phyloP scores from a whole-genome alignment of 2,797 vertebrate species.

The Buphagus erythrorhynchus region DNA sequence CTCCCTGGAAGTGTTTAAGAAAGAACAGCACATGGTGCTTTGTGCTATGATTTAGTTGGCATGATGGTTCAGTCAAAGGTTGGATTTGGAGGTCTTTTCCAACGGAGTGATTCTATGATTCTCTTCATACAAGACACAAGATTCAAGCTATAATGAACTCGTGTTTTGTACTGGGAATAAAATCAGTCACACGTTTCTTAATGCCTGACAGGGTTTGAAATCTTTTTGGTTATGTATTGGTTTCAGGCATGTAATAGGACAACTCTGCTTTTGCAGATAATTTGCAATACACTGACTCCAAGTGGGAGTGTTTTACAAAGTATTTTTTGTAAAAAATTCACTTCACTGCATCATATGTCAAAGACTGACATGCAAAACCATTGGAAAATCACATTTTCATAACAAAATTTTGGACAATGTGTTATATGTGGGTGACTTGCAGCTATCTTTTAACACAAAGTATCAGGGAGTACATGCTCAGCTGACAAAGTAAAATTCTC shows the following conservation, averaged over 20 bases:
- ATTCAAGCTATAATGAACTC: constrained; percentile 19
- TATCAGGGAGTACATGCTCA: background rate
- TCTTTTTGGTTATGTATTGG: background rate
- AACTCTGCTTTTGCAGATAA: background rate
- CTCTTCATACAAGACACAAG: background rate
- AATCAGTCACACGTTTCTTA: background rate
- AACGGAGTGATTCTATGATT: background rate
- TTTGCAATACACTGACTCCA: background rate
- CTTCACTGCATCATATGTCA: background rate
- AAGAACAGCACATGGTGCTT: background rate
- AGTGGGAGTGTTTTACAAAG: background rate
- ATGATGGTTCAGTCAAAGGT: no score
- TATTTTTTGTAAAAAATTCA: background rate
- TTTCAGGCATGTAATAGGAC: background rate
- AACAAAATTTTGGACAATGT: background rate
- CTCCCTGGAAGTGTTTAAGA: background rate
- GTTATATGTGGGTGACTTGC: background rate
- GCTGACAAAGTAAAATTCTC: background rate
- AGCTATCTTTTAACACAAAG: background rate
- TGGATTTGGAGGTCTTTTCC: background rate
- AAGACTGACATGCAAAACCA: background rate
- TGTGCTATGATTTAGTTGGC: background rate
- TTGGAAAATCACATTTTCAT: background rate
- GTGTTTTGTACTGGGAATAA: background rate
- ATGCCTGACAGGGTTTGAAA: background rate